phyloP scores from a whole-genome alignment of 1,140 invertebrate species.

The Brachionus sp. region DNA sequence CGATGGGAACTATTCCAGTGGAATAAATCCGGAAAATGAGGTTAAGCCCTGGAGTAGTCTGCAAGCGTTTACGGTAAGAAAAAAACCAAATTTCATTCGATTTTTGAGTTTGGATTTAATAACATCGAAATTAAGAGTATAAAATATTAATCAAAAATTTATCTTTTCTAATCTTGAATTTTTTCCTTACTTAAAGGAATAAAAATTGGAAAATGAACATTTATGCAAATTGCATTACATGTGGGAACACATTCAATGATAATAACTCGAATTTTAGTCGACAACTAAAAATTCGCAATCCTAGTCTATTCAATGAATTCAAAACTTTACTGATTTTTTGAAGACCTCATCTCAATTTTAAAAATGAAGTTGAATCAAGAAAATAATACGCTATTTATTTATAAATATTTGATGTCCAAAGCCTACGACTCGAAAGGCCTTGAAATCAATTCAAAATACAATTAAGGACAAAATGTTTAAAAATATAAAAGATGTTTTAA shows the following conservation, averaged over 20 bases:
- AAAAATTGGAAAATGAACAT: not conserved
- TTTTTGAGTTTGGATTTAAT: not conserved
- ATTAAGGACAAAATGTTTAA: not conserved
- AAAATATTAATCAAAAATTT: too few species aligned
- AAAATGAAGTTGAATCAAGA: not conserved
- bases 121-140: too few species aligned
- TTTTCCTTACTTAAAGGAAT: not conserved
- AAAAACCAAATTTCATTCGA: not conserved
- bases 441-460: not conserved
- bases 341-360: slow-evolving; percentile 7
- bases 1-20: too few species aligned
- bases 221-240: slow-evolving; percentile 2
- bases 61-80: too few species aligned
- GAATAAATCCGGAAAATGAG: too few species aligned
- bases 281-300: not conserved
- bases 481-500: not conserved
- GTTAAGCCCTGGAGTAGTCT: too few species aligned
- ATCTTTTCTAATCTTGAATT: too few species aligned
- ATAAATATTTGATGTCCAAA: slow-evolving; percentile 1
- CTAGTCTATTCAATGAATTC: not conserved
- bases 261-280: not conserved
- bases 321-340: not conserved
- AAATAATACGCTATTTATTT: not conserved
- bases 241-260: not conserved
- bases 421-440: not conserved